Conservation (phyloP, 2,888 invertebrate genomes). For the Drosophila aldrichi region DNA sequence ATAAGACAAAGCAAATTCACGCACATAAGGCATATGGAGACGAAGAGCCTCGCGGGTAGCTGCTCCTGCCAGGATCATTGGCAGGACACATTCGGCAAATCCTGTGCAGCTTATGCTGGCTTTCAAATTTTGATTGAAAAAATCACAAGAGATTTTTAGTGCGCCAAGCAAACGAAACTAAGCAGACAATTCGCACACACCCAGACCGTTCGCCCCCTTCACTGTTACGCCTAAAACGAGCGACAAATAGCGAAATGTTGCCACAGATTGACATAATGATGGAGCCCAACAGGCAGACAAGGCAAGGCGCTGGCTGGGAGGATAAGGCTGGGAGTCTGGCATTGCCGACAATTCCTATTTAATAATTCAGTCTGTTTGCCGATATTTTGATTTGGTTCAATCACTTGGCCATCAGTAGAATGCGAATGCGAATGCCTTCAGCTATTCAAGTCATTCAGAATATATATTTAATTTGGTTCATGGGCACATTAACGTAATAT, state of each 20-base stretch:
- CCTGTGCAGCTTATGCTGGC: constrained; percentile 74
- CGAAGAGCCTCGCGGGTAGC: constrained; percentile 35
- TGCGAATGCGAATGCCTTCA: constrained; percentile 3
- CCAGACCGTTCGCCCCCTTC: not conserved
- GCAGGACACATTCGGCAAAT: constrained; percentile 71
- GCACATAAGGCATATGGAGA: constrained; percentile 32
- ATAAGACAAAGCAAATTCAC: constrained; percentile 78
- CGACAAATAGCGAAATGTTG: constrained; percentile 74
- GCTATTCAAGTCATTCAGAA: not conserved
- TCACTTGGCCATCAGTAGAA: constrained; percentile 38
- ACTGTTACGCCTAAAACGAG: constrained; percentile 25
- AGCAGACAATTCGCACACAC: constrained; percentile 25
- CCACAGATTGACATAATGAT: constrained; percentile 64
- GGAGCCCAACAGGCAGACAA: constrained; percentile 16
- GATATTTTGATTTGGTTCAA: constrained; percentile 66
- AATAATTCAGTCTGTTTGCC: constrained; percentile 56
- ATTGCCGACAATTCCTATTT: constrained; percentile 43
- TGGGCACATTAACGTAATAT: constrained; percentile 2
- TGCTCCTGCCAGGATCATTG: constrained; percentile 45
- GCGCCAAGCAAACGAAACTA: constrained; percentile 42
- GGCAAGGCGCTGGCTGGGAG: not conserved
- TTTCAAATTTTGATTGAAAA: constrained; percentile 82
- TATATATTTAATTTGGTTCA: constrained; percentile 1
- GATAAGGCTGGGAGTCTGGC: constrained; percentile 3
- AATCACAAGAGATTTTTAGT: constrained; percentile 56